Base-by-base conservation (phyloP, 2,797 vertebrate genomes). In the Botia almorhae region DNA sequence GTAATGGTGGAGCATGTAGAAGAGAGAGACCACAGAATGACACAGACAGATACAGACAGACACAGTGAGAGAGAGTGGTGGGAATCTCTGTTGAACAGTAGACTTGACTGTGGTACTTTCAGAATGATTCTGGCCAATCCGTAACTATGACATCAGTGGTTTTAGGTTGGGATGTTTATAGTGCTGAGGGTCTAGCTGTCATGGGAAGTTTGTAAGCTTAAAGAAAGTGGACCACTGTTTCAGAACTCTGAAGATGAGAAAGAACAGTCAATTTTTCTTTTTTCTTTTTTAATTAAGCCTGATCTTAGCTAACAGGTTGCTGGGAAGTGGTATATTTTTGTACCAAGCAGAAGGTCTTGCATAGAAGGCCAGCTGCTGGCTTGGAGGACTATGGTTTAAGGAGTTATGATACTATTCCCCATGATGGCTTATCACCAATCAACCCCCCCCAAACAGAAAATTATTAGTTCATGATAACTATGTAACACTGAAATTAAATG, bases 121-220 rank as follows among this genome's bases (percentile, higher is more conserved):
- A 39, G 13, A n/a, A 58, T 43, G 13, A 56, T 50, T 69, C 69
- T 73, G 64, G 78, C 69, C 63, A 5, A 64, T 69, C 73, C 67
- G 46, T 55, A 72, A 70, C 53, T 33, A 70, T 81, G 61, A 80
- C 46, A 70, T 81, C 26, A 72, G 71, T 74, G 81, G 33, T 74
- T 76, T 78, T 60, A 69, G 69, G 64, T 7, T 69, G 65, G 55
- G 56, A 72, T 87, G 81, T 87, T 82, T 81, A 84, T 85, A 85
- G 82, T 26, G 39, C 23, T 36, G 11, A 77, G 76, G 69, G 81
- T 67, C 69, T 76, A 63, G 79, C 69, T 76, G 70, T 83, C 82
- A 84, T 83, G 82, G 76, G 87, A 84, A 86, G 71, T 78, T 85
- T 10, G 51, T 82, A 55, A 64, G 61, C 43, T 53, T 82, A 19